Percentiles rank a stretch among this genome's conserved stretches.
Evolutionary conservation across 2,888 invertebrate genomes (phyloP).

Genomic region (Iphiclides podalirius): DNA sequence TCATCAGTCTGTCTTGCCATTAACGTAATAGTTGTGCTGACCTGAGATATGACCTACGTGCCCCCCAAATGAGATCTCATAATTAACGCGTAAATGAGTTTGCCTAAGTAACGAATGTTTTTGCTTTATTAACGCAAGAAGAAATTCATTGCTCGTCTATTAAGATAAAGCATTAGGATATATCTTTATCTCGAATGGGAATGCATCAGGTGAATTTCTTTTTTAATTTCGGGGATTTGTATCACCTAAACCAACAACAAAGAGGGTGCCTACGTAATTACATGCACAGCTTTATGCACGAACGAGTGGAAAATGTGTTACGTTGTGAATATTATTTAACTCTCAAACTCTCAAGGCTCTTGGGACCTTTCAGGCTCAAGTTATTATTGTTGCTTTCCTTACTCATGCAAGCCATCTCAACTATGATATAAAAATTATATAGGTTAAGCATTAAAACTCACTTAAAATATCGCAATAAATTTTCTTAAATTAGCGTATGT

Average conservation of each 20-base stretch:
- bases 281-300: neutral
- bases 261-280: neutral
- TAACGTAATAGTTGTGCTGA: conserved; percentile 35
- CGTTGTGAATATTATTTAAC: neutral
- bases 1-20: conserved; percentile 27
- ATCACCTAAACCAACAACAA: neutral
- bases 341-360: too few species aligned
- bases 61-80: conserved; percentile 25
- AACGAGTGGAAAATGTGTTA: neutral
- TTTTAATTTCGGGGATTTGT: neutral
- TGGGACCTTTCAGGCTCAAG: too few species aligned
- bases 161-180: neutral
- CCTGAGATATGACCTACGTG: conserved; percentile 40
- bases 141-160: conserved; percentile 6
- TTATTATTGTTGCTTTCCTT: too few species aligned
- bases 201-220: neutral
- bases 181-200: too few species aligned
- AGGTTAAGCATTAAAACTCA: too few species aligned
- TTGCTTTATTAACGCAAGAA: conserved; percentile 15
- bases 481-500: too few species aligned
- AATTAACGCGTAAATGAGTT: conserved; percentile 25
- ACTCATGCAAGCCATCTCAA: too few species aligned
- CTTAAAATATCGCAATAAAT: too few species aligned
- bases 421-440: too few species aligned
- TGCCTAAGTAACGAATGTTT: conserved; percentile 18